Evolutionary conservation across 2,797 vertebrate genomes (phyloP).

Genomic region (Vultur gryphus): DNA sequence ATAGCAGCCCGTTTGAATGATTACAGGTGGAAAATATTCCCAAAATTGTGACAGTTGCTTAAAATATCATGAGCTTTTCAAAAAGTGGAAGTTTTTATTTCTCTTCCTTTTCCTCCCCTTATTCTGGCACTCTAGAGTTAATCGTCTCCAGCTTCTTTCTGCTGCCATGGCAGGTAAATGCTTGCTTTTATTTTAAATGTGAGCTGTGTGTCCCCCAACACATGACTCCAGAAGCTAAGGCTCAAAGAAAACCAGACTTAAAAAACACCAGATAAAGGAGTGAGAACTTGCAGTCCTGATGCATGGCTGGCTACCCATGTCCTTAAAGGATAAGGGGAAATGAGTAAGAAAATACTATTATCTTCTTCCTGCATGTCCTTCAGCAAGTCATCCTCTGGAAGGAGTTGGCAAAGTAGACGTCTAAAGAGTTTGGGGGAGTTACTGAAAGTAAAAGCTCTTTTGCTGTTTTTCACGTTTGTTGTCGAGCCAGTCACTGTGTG

Average conservation of each 20-base stretch:
- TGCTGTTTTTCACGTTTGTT: not conserved
- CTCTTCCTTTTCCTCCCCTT: not conserved
- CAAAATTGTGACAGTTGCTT: not conserved
- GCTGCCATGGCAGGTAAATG: not conserved
- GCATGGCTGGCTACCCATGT: not conserved
- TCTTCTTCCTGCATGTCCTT: fast-evolving
- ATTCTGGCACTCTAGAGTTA: not conserved
- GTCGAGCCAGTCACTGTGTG: not conserved
- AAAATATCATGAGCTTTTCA: not conserved
- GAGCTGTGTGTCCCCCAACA: not conserved
- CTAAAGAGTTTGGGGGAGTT: not conserved
- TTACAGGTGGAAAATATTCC: not conserved
- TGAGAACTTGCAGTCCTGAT: not conserved
- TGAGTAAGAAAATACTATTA: not conserved
- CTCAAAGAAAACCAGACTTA: not conserved
- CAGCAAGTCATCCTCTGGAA: not conserved
- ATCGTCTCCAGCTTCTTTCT: not conserved
- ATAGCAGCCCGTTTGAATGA: not conserved
- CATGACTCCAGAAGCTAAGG: not conserved
- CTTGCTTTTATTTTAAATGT: not conserved
- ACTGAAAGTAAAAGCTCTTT: not conserved
- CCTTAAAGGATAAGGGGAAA: not conserved
- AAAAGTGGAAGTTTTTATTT: not conserved
- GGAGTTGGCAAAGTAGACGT: not conserved
- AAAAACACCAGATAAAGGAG: not conserved